Percentiles rank a stretch among this genome's conserved stretches.
phyloP scores from a whole-genome alignment of 2,888 invertebrate genomes.

The Gryllus longicercus region DNA sequence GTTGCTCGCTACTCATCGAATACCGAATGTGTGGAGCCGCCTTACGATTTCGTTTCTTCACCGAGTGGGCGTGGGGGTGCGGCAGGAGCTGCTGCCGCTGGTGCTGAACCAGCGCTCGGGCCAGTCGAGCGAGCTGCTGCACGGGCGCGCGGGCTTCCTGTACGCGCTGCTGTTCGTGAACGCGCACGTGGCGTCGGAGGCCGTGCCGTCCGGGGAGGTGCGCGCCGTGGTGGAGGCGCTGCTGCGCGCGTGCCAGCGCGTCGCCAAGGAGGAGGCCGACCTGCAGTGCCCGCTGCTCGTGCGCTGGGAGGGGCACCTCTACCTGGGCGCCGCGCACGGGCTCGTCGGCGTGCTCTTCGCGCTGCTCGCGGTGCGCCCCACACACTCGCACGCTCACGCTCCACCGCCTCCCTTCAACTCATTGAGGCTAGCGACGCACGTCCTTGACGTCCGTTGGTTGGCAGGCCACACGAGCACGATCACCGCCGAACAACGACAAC shows the following conservation, averaged over 20 bases:
- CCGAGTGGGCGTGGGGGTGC: neutral
- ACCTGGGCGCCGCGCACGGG: slow-evolving; percentile 88
- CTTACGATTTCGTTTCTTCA: too few relatives aligned
- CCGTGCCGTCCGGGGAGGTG: slow-evolving; percentile 50
- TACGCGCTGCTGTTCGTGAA: slow-evolving; percentile 73
- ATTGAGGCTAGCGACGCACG: too few relatives aligned
- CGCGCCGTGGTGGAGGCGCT: slow-evolving; percentile 51
- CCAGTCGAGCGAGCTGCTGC: slow-evolving; percentile 76
- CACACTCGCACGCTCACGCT: too few relatives aligned
- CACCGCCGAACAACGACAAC: too few relatives aligned
- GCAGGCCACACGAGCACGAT: too few relatives aligned
- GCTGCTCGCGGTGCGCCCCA: slow-evolving; percentile 62
- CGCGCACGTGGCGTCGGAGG: slow-evolving; percentile 57
- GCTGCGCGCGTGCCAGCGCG: slow-evolving; percentile 60
- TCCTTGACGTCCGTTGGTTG: too few relatives aligned
- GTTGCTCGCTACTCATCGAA: too few relatives aligned
- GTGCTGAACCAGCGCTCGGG: slow-evolving; percentile 53
- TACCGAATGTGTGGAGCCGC: too few relatives aligned
- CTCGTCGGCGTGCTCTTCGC: slow-evolving; percentile 78
- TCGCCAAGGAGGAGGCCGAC: slow-evolving; percentile 52
- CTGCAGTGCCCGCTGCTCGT: slow-evolving; percentile 69
- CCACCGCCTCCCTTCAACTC: too few relatives aligned
- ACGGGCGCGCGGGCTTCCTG: slow-evolving; percentile 82
- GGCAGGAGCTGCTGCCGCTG: slow-evolving; percentile 49
- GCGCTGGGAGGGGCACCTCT: slow-evolving; percentile 82